Conservation (phyloP, 2,113 vertebrate species). For the Aegithalos caudatus region DNA sequence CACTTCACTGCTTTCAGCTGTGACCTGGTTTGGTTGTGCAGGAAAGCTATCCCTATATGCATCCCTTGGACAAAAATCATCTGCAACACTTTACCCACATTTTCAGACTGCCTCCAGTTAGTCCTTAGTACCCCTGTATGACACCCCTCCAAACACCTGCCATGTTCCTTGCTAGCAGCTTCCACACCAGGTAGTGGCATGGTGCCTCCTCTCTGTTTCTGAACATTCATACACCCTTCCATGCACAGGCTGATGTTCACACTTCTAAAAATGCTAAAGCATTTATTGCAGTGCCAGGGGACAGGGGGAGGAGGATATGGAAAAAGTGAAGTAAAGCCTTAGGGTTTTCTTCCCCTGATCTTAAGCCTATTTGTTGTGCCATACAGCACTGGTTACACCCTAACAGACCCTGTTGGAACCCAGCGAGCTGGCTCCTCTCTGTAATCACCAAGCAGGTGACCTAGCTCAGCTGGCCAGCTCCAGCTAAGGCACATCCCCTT, state of each 20-base stretch:
- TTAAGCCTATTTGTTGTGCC: background rate
- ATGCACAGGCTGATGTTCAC: background rate
- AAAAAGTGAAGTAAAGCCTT: background rate
- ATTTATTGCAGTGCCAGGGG: background rate
- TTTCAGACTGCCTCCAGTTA: background rate
- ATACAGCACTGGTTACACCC: rapidly evolving
- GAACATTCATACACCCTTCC: rapidly evolving
- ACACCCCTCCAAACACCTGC: background rate
- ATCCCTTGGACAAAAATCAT: background rate
- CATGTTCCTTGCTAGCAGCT: background rate
- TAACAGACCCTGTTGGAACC: background rate
- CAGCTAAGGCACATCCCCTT: background rate
- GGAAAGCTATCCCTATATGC: background rate
- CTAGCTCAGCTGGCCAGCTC: background rate
- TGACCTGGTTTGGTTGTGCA: background rate
- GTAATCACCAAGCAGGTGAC: background rate
- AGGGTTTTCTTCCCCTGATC: background rate
- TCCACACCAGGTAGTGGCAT: background rate
- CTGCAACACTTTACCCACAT: background rate
- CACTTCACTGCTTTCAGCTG: background rate
- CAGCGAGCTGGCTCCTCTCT: background rate
- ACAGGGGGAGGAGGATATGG: rapidly evolving
- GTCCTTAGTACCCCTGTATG: background rate
- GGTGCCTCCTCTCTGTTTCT: background rate
- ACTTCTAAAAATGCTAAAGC: background rate